A percentile compares a stretch with the other conserved stretches of the same genome.
phyloP scores from a whole-genome alignment of 2,113 vertebrate species.

The Euleptes europaea region DNA sequence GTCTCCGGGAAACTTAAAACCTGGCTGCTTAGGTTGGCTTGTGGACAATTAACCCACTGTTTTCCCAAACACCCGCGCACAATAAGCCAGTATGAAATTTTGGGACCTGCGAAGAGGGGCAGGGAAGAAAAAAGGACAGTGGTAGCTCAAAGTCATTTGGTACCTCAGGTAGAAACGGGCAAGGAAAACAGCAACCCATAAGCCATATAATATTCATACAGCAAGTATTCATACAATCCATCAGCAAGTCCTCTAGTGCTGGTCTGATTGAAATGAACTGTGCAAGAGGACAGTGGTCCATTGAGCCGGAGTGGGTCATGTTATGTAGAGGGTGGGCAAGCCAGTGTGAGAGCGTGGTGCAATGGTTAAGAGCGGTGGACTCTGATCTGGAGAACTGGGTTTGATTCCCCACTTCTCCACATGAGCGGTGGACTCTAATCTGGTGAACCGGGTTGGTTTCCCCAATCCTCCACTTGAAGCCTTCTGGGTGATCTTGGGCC shows the following conservation, averaged over 20 bases:
- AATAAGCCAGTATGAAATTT: background rate
- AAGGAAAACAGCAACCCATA: background rate
- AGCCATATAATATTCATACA: background rate
- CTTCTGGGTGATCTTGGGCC: too few species aligned
- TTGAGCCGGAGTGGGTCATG: background rate
- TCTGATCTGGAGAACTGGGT: too few species aligned
- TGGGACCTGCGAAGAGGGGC: background rate
- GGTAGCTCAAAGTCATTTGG: background rate
- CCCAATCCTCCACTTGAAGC: too few species aligned
- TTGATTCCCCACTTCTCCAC: too few species aligned
- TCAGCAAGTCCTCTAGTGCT: background rate
- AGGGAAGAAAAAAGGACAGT: background rate
- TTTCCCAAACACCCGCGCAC: background rate
- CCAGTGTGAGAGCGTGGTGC: too few species aligned
- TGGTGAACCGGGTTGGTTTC: too few species aligned
- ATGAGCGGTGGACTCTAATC: too few species aligned
- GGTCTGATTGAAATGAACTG: background rate
- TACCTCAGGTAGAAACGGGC: background rate
- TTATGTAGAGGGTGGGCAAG: background rate
- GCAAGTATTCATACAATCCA: background rate
- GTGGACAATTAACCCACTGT: slow-evolving; percentile 56
- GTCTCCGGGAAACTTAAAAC: slow-evolving; percentile 50
- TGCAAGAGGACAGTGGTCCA: background rate
- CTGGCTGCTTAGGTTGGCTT: slow-evolving; percentile 18
- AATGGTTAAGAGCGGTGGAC: too few species aligned